Evolutionary conservation across 2,888 invertebrate genomes (phyloP).

Genomic region (Apotomis betuletana): DNA sequence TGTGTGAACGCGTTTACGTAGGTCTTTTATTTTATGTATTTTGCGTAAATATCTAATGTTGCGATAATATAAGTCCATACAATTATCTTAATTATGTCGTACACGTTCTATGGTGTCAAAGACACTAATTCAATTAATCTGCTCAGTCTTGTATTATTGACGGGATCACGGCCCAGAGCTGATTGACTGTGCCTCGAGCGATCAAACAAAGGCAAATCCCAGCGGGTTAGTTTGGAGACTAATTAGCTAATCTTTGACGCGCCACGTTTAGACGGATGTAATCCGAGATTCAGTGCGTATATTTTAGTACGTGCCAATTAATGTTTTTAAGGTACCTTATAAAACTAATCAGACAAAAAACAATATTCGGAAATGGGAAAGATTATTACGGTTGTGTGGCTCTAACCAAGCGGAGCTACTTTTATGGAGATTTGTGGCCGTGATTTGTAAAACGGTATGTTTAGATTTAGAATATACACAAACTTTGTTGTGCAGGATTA

Average conservation of each 20-base stretch:
- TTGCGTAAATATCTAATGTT: too few species aligned
- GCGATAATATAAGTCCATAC: too few species aligned
- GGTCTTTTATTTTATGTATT: too few species aligned
- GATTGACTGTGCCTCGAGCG: constrained; percentile 29
- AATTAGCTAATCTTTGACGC: constrained; percentile 39
- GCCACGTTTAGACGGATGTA: constrained; percentile 20
- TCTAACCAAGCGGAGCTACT: not conserved
- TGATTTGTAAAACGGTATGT: not conserved
- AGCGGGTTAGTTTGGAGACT: constrained; percentile 25
- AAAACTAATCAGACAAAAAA: constrained; percentile 7
- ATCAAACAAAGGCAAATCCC: constrained; percentile 37
- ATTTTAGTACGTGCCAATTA: not conserved
- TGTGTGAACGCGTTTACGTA: too few species aligned
- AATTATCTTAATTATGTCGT: too few species aligned
- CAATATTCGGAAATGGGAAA: constrained; percentile 1
- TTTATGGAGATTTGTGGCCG: not conserved
- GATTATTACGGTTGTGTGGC: constrained; percentile 7
- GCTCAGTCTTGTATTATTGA: constrained; percentile 16
- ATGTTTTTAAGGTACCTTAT: not conserved
- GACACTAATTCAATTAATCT: constrained; percentile 15
- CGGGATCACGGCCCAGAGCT: constrained; percentile 20
- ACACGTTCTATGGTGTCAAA: not conserved
- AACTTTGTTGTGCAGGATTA: too few species aligned
- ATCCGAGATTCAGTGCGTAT: constrained; percentile 22
- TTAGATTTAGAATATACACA: not conserved